These are phyloP conservation scores for Caenorhabditis macrosperma DNA, from an alignment of 2,888 invertebrate genomes.

Conservation along the genomic window DNA sequence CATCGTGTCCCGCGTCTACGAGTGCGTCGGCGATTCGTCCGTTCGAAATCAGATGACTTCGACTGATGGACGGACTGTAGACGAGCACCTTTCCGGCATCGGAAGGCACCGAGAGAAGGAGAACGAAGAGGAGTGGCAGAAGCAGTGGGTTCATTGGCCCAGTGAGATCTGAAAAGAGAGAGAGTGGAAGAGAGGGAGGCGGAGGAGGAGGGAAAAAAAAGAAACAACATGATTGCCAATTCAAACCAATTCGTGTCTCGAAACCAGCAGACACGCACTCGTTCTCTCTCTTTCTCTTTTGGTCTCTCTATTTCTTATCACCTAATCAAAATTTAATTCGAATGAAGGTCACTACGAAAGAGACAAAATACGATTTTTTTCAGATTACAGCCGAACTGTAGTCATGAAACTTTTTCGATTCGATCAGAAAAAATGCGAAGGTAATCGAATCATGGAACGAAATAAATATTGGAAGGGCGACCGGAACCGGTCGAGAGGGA, in stretches of 20 bases:
- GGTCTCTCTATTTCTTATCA: constrained; percentile 9
- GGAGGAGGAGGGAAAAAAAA: background rate
- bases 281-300: background rate
- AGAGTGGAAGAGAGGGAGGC: background rate
- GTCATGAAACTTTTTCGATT: background rate
- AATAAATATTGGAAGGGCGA: constrained; percentile 4
- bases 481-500: constrained; percentile 18
- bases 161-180: too few relatives aligned
- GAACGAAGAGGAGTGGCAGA: constrained; percentile 1
- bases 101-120: background rate
- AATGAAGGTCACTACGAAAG: constrained; percentile 12
- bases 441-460: constrained; percentile 37
- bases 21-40: constrained; percentile 73
- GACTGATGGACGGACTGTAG: constrained; percentile 65
- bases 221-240: background rate
- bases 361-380: background rate
- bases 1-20: constrained; percentile 73
- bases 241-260: background rate
- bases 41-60: constrained; percentile 72
- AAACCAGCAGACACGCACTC: background rate
- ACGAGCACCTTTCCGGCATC: constrained; percentile 62
- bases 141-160: constrained; percentile 13
- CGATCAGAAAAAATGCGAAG: background rate
- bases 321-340: constrained; percentile 11
- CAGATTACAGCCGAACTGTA: background rate